A percentile compares a stretch with the other conserved stretches of the same genome.
phyloP scores from a whole-genome alignment of 2,113 vertebrate species.

The Megalops atlanticus region DNA sequence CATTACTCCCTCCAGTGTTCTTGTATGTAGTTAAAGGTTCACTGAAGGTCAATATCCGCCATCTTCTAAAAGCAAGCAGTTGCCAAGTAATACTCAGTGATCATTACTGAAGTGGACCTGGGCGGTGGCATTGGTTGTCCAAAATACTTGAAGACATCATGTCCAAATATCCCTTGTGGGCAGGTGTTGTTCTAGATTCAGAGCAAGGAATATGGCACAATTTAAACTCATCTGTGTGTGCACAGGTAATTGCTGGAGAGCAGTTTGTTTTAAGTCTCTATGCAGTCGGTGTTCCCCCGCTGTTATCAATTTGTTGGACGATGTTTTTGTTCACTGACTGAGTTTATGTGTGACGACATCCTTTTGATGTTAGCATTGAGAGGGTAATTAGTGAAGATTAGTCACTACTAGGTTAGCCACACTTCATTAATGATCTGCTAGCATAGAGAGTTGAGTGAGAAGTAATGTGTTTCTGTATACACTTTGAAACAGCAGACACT shows the following conservation, averaged over 20 bases:
- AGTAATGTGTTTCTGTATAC: not conserved
- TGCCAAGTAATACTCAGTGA: conserved; percentile 3
- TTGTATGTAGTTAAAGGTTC: not conserved
- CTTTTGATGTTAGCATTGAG: too few species aligned
- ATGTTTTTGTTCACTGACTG: too few species aligned
- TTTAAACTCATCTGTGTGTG: not conserved
- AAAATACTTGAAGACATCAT: not conserved
- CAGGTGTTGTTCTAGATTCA: not conserved
- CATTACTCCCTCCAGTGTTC: not conserved
- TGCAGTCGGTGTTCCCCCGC: not conserved
- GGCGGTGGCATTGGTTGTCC: not conserved
- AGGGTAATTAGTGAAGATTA: too few species aligned
- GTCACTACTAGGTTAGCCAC: not conserved
- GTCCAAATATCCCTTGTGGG: not conserved
- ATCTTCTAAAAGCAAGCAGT: not conserved
- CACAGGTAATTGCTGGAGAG: not conserved
- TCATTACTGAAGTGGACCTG: not conserved
- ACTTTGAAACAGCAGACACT: not conserved
- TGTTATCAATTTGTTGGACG: not conserved
- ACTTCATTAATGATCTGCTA: not conserved
- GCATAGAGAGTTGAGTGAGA: not conserved
- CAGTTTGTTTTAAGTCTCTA: not conserved
- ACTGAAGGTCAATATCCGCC: not conserved
- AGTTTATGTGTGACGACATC: too few species aligned
- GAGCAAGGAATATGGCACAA: not conserved